Evolutionary conservation across 2,113 vertebrate species (phyloP).

Genomic region (Aegotheles bennettii): DNA sequence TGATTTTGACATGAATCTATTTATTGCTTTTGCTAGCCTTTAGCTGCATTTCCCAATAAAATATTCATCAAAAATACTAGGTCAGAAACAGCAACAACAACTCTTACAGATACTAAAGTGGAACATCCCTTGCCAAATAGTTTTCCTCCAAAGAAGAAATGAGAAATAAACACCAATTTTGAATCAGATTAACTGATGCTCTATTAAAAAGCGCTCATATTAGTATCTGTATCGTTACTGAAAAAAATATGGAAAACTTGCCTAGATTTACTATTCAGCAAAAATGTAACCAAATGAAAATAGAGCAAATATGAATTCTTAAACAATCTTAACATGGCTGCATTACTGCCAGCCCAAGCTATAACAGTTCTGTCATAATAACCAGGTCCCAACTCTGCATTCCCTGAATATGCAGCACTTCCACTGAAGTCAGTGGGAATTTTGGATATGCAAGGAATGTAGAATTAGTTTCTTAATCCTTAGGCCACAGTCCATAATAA

Average conservation of each 20-base stretch:
- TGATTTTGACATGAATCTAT: not conserved
- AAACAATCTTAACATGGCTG: not conserved
- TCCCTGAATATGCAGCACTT: not conserved
- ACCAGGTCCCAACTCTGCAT: not conserved
- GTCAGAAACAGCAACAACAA: not conserved
- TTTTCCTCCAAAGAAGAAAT: not conserved
- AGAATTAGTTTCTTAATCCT: slow-evolving; percentile 7
- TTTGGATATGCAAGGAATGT: not conserved
- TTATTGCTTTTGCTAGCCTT: not conserved
- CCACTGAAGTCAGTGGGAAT: not conserved
- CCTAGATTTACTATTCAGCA: not conserved
- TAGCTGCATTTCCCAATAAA: not conserved
- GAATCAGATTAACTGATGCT: not conserved
- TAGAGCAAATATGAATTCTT: not conserved
- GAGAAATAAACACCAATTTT: not conserved
- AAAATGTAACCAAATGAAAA: not conserved
- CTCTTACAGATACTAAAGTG: not conserved
- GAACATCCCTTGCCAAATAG: not conserved
- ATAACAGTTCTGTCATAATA: not conserved
- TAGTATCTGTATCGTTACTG: not conserved
- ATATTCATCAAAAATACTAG: not conserved
- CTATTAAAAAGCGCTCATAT: not conserved
- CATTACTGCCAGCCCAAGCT: not conserved
- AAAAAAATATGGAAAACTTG: not conserved
- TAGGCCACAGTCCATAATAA: not conserved